These are phyloP conservation scores for Tachypleus tridentatus DNA, from an alignment of 1,140 invertebrate genomes.

Conservation along the genomic window DNA sequence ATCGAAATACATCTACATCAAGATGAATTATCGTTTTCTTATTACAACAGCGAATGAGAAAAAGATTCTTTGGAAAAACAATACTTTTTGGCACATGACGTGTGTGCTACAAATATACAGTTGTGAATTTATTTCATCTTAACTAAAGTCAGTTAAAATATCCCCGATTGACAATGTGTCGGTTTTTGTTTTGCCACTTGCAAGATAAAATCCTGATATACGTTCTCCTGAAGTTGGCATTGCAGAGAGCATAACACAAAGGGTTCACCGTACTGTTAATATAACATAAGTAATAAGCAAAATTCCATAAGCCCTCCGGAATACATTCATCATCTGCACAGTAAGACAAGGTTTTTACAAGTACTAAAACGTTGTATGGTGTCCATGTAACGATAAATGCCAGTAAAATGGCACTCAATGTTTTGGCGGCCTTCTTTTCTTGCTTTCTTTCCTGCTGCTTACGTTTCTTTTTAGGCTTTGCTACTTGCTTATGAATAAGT, in stretches of 20 bases:
- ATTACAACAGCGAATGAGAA: too few relatives aligned
- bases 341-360: slow-evolving; percentile 80
- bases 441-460: slow-evolving; percentile 92
- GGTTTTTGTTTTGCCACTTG: slow-evolving; percentile 51
- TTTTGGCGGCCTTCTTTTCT: slow-evolving; percentile 98
- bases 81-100: too few relatives aligned
- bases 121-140: too few relatives aligned
- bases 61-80: too few relatives aligned
- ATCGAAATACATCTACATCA: too few relatives aligned
- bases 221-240: slow-evolving; percentile 89
- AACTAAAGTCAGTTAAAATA: slow-evolving; percentile 18
- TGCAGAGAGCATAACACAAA: slow-evolving; percentile 93
- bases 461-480: slow-evolving; percentile 48
- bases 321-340: slow-evolving; percentile 50
- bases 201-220: slow-evolving; percentile 92
- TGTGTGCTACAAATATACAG: too few relatives aligned
- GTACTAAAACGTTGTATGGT: slow-evolving; percentile 91
- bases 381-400: slow-evolving; percentile 99
- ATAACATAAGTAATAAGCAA: slow-evolving; percentile 98
- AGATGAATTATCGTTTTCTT: too few relatives aligned
- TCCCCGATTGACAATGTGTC: slow-evolving; percentile 16
- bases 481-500: slow-evolving; percentile 65
- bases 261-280: slow-evolving; percentile 60
- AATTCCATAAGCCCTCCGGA: slow-evolving; percentile 79
- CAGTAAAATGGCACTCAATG: slow-evolving; percentile 87